These are phyloP conservation scores for Meloidogyne exigua DNA, from an alignment of 1,140 invertebrate genomes.

Conservation along the genomic window DNA sequence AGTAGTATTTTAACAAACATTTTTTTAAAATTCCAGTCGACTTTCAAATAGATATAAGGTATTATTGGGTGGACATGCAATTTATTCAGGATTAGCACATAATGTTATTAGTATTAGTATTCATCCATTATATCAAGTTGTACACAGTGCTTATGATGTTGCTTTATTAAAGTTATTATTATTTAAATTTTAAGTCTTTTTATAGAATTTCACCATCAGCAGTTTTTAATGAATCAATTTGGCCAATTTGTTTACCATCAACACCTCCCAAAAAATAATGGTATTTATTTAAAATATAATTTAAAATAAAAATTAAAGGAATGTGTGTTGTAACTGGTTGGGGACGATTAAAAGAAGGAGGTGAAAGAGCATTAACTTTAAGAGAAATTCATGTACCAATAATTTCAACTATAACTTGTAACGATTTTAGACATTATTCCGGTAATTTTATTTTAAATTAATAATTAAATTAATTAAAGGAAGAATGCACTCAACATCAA, in stretches of 20 bases:
- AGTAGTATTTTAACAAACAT: no score
- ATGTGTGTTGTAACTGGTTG: constrained; percentile 42
- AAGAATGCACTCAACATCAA: constrained; percentile 30
- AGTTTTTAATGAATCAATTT: constrained; percentile 21
- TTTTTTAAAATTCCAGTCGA: constrained; percentile 4
- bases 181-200: not conserved
- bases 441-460: not conserved
- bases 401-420: constrained; percentile 35
- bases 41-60: constrained; percentile 23
- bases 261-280: constrained; percentile 16
- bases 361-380: constrained; percentile 12
- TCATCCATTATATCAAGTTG: constrained; percentile 37
- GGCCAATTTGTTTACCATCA: constrained; percentile 33
- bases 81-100: constrained; percentile 26
- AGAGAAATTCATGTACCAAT: constrained; percentile 46
- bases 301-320: constrained; percentile 12
- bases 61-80: constrained; percentile 32
- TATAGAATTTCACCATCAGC: constrained; percentile 19
- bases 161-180: constrained; percentile 29
- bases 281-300: not conserved
- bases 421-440: constrained; percentile 34
- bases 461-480: constrained; percentile 3
- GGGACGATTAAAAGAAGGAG: constrained; percentile 37
- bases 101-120: constrained; percentile 30
- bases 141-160: constrained; percentile 38